Evolutionary conservation across 2,888 invertebrate genomes (phyloP), one percentile per base, ranked within the genome.

Genomic region (Camptogramma bilineatum): DNA sequence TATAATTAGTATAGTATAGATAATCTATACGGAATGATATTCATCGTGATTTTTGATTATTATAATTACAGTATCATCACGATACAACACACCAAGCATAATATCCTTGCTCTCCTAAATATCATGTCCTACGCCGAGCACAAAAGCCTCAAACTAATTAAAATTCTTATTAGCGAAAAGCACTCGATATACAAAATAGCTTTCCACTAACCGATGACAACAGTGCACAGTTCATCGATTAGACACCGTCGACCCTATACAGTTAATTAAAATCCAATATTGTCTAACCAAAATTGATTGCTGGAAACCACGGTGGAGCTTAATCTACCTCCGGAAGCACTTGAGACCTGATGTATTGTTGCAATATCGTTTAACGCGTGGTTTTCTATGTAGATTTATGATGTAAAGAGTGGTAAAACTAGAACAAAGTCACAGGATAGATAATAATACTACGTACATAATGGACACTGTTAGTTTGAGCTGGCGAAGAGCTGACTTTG

Each of bases 221-320:
- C 74, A 72, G 71, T 66, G 77, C 76, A 74, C 79, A 79, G 81
- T 81, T 77, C 81, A 81, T 84, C 84, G 83, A 85, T 85, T 86
- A 84, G 82, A 72, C 75, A 70, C 75, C 75, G 80, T 70, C 78
- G 76, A 83, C 80, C 81, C 86, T 85, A 85, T 87, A 88, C 87
- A 86, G 86, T 88, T 92, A 93, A 93, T 93, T 93, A 91, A 91
- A 93, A 92, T 88, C 89, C 89, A 93, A 92, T 93, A 93, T 91
- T 92, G 91, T 90, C 87, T 88, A 90, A 92, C 92, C 88, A 85
- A 91, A 91, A 91, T 91, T 92, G 90, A 92, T 92, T 90, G 86
- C 83, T 80, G 77, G 79, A 79, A 81, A 85, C 83, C 85, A 74
- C 81, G 81, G 76, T 80, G 77, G 73, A 71, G 73, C 69, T 72